Conservation (phyloP, 2,113 vertebrate genomes). For the Bubalus kerabau region DNA sequence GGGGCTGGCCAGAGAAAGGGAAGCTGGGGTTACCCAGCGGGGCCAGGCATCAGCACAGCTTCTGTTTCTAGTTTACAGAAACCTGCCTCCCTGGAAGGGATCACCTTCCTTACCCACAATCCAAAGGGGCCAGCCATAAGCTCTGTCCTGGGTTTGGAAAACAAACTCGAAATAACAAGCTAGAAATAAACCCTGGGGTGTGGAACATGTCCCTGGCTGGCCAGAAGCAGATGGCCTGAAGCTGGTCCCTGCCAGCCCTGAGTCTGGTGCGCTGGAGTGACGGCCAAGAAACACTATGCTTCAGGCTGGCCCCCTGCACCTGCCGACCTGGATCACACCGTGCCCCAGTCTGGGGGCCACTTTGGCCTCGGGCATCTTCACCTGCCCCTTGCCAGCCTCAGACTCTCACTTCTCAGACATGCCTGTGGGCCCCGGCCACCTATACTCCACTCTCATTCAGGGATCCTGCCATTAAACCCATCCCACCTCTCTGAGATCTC, state of each 20-base stretch:
- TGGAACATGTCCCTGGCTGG: background rate
- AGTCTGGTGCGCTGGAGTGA: fast-evolving
- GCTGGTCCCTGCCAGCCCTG: background rate
- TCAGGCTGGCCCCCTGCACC: too few species aligned
- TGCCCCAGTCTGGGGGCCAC: background rate
- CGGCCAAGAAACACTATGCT: background rate
- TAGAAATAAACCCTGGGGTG: background rate
- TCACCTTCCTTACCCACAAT: background rate
- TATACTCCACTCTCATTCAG: background rate
- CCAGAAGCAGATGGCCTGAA: background rate
- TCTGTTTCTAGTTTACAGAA: background rate
- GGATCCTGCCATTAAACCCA: background rate
- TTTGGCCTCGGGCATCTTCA: background rate
- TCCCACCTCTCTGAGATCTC: too few species aligned
- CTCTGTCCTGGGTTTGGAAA: background rate
- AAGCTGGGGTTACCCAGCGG: too few species aligned
- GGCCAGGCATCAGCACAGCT: background rate
- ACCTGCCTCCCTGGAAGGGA: background rate
- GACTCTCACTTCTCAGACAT: background rate
- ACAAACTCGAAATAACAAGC: background rate
- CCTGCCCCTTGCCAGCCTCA: too few species aligned
- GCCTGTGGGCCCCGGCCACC: background rate
- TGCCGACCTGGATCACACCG: fast-evolving
- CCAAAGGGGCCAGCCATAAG: too few species aligned
- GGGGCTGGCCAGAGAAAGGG: too few species aligned